Evolutionary conservation across 2,888 invertebrate species (phyloP), one percentile per base, ranked within the genome.

Genomic region (Uropetala carovei): DNA sequence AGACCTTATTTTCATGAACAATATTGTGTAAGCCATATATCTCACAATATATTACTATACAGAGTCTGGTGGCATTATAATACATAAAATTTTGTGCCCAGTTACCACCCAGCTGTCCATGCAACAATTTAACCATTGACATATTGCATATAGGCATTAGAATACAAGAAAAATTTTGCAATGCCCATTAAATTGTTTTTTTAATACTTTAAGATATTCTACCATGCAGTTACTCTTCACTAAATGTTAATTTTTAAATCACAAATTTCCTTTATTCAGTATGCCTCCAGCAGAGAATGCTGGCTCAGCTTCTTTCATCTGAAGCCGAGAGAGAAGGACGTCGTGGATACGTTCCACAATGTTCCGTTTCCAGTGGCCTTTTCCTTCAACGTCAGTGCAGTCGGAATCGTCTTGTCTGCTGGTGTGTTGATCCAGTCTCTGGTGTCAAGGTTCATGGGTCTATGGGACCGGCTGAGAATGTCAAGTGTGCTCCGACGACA

Each of bases 321-420:
- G 96, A 98, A 13, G 97, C 97, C 92, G 98, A 98, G 95, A 96
- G 97, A 85, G 97, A 97, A 93, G 98, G 98, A 0, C 96, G 89
- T 11, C 30, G 97, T 59, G 98, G 98, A 0, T 98, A 98, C 94
- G 96, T 98, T 92, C 98, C 98, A 0, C 98, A 98, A 94, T 98
- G 98, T 94, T 96, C 96, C 58, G 95, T 96, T 92, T 94, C 95
- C 64, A 93, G 93, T 93, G 98, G 98, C 0, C 96, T 96, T 92
- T 98, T 98, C 94, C 95, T 97, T 58, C 96, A 97, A 0, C 96
- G 96, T 93, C 98, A 98, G 94, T 98, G 98, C 94, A 98, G 98
- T 0, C 96, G 98, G 92, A 98, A 98, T 94, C 98, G 97, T 57
- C 95, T 98, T 57, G 98, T 98, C 93, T 98, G 98, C 94, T 98